Evolutionary conservation across 2,888 invertebrate genomes (phyloP).

Genomic region (Watsonalla cultraria): DNA sequence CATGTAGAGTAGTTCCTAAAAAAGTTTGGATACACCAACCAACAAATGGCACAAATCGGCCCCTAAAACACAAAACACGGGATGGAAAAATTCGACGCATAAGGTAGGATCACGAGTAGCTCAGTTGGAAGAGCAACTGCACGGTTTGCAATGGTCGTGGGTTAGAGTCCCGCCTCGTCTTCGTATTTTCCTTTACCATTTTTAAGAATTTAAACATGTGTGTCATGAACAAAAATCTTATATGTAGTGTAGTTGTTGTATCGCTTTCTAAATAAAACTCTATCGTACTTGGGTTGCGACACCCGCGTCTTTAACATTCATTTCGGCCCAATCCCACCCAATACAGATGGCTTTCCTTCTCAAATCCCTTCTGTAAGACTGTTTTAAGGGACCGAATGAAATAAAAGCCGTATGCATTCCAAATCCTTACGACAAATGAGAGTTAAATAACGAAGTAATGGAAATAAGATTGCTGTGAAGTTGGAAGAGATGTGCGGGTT

Average conservation of each 20-base stretch:
- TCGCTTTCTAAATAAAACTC: neutral
- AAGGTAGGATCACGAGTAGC: too few species aligned
- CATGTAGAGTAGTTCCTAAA: too few species aligned
- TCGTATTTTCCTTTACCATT: too few species aligned
- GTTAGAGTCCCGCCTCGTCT: too few species aligned
- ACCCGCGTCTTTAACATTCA: slow-evolving; percentile 24
- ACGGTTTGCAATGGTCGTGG: too few species aligned
- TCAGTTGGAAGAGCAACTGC: too few species aligned
- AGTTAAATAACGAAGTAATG: neutral
- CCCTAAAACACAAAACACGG: too few species aligned
- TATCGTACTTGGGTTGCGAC: neutral
- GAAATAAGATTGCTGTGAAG: neutral
- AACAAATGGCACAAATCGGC: too few species aligned
- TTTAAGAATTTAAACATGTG: too few species aligned
- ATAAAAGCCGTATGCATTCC: neutral
- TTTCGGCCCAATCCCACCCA: slow-evolving; percentile 21
- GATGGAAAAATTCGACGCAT: too few species aligned
- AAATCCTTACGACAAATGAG: neutral
- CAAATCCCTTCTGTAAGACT: slow-evolving; percentile 21
- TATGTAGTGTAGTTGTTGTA: neutral
- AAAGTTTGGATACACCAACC: too few species aligned
- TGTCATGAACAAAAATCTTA: neutral
- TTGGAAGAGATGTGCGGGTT: neutral
- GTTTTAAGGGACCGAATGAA: slow-evolving; percentile 12
- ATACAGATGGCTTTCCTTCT: slow-evolving; percentile 20